A percentile compares a stretch with the other conserved stretches of the same genome.
These are phyloP conservation scores for Cerastoderma edule DNA, from an alignment of 2,888 invertebrate genomes.

Conservation along the genomic window DNA sequence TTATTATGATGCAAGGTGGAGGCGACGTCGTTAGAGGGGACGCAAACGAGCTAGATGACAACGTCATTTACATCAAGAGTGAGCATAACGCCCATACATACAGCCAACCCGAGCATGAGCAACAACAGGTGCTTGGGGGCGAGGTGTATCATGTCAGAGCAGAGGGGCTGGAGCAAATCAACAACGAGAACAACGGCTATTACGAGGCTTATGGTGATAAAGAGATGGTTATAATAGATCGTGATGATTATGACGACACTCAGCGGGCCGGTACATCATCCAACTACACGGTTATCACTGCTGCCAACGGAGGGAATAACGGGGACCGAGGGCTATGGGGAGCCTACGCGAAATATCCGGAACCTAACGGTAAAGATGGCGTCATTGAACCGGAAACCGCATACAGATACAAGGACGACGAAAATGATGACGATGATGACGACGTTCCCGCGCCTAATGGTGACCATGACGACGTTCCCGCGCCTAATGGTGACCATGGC, in stretches of 20 bases:
- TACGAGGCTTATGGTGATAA: background rate
- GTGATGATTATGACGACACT: background rate
- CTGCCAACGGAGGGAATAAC: background rate
- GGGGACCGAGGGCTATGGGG: slow-evolving; percentile 35
- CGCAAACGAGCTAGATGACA: background rate
- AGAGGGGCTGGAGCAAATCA: slow-evolving; percentile 12
- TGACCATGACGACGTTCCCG: background rate
- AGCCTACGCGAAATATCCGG: slow-evolving; percentile 35
- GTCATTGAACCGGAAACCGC: slow-evolving; percentile 28
- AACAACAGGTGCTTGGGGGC: background rate
- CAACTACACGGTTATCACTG: background rate
- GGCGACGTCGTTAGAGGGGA: background rate
- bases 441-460: background rate
- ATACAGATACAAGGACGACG: slow-evolving; percentile 33
- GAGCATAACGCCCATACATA: background rate
- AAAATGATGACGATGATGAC: background rate
- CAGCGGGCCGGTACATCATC: background rate
- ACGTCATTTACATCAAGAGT: slow-evolving; percentile 13
- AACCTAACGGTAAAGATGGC: slow-evolving; percentile 8
- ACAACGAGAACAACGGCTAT: background rate
- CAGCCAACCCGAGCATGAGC: no score
- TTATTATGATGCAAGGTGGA: slow-evolving; percentile 15
- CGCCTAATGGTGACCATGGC: background rate
- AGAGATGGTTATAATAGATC: background rate
- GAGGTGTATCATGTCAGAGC: slow-evolving; percentile 40